Conservation (phyloP, 2,113 vertebrate genomes). For the Eleginops maclovinus region DNA sequence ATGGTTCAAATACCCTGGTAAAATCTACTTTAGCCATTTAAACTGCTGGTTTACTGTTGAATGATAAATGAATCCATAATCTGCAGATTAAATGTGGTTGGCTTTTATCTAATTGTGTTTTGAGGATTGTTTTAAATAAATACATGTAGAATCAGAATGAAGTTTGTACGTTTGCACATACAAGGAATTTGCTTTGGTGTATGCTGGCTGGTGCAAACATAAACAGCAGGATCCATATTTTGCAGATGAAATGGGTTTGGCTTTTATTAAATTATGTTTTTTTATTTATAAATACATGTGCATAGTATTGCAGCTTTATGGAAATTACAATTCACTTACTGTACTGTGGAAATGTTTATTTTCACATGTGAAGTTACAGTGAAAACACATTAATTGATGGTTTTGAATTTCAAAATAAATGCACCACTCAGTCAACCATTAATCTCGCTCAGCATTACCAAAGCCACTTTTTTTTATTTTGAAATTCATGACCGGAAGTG, state of each 20-base stretch:
- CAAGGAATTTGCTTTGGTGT: too few species aligned
- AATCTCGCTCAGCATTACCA: rapidly evolving
- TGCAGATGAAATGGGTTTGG: not conserved
- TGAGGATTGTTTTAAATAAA: too few species aligned
- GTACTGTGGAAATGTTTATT: not conserved
- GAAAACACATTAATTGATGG: not conserved
- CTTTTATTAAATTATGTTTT: not conserved
- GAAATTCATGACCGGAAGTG: constrained; percentile 29
- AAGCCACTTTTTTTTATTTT: constrained; percentile 23
- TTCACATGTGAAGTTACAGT: not conserved
- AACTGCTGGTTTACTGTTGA: not conserved
- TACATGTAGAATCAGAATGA: too few species aligned
- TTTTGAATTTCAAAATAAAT: constrained; percentile 56
- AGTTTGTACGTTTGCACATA: too few species aligned
- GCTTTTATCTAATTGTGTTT: not conserved
- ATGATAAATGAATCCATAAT: not conserved
- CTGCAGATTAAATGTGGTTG: not conserved
- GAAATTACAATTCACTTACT: constrained; percentile 1
- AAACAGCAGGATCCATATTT: not conserved
- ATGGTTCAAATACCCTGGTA: constrained; percentile 3
- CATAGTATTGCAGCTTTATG: not conserved
- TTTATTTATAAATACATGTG: too few species aligned
- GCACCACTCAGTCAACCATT: rapidly evolving
- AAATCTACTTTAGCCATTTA: constrained; percentile 5
- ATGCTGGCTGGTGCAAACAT: too few species aligned